Conservation (phyloP, 2,113 vertebrate genomes). For the Gadus macrocephalus region DNA sequence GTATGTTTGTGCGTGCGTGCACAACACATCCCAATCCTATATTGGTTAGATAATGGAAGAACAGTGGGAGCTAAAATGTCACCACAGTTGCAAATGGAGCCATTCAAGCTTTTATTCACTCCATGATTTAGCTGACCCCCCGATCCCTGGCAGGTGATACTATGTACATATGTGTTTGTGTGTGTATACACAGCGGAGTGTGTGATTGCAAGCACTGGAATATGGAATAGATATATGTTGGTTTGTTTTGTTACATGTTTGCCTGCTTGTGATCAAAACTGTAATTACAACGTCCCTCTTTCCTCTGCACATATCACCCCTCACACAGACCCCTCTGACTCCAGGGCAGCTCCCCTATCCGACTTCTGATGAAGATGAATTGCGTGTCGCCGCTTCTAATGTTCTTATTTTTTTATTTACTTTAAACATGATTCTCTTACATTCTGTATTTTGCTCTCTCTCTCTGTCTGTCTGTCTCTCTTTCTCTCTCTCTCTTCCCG, state of each 20-base stretch:
- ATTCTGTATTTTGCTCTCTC: neutral
- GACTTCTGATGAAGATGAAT: neutral
- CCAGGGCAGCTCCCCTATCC: neutral
- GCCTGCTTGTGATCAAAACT: neutral
- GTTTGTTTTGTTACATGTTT: neutral
- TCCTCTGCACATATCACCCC: neutral
- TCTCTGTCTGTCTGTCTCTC: neutral
- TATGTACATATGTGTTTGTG: neutral
- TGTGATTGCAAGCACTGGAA: neutral
- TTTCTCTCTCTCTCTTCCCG: neutral
- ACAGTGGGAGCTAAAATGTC: conserved; percentile 50
- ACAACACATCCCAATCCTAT: conserved; percentile 18
- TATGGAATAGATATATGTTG: too few relatives aligned
- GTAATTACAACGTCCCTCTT: neutral
- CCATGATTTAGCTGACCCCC: conserved; percentile 37
- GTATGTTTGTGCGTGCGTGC: neutral
- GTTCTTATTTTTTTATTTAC: too few relatives aligned
- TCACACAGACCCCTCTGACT: neutral
- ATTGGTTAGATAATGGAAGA: conserved; percentile 38
- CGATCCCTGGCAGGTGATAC: conserved; percentile 20
- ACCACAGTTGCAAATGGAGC: conserved; percentile 20
- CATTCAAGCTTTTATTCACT: conserved; percentile 22
- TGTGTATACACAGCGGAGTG: neutral
- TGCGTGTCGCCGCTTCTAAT: neutral
- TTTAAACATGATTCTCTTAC: neutral